Evolutionary conservation across 64 coral and sea anemone species (phyloP), one percentile per base, ranked within the genome.

Genomic region (Montipora cactus): DNA sequence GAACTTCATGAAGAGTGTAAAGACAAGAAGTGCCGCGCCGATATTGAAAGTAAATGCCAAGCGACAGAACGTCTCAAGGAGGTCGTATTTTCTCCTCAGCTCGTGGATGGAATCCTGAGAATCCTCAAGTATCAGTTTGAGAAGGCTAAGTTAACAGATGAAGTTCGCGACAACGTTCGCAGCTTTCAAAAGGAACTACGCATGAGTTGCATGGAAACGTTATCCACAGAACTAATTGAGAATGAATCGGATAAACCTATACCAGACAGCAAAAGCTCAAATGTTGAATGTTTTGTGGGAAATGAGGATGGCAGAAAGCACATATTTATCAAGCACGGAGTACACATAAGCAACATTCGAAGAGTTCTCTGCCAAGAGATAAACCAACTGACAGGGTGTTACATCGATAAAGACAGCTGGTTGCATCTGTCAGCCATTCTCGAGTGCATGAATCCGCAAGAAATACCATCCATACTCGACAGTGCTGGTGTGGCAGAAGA

Each of bases 31-130:
- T 98, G 96, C 70, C 57, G 47, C 0, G 79, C 66, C 44, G 90
- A 81, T 44, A 16, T 44, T 7, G 90, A 90, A 20, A 46, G 58
- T 18, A 92, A 28, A 11, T 98, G 96, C 50, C 44, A 87, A 51
- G 57, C n/a, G 48, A 70, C 93, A 6, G 81, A 98, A 47, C 80
- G 55, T 7, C 59, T 95, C 18, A 59, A 81, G 14, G 46, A 59
- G 15, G 19, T 98, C 51, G 13, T 98, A 16, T 44, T 76, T 37
- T 98, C 93, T 10, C 66, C 70, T n/a, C 23, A 95, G 48, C 77
- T 98, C 59, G 87, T 76, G 7, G 79, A 93, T 91, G 96, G 90
- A 2, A 83, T 98, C 64, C 25, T 90, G 5, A 90, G 96, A 46
- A 90, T 98, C 8, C 12, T 98, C 19, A 98, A 95, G 76, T 69